Evolutionary conservation across 2,113 vertebrate species (phyloP), one percentile per base, ranked within the genome.

Genomic region (Benitochromis conjunctus): DNA sequence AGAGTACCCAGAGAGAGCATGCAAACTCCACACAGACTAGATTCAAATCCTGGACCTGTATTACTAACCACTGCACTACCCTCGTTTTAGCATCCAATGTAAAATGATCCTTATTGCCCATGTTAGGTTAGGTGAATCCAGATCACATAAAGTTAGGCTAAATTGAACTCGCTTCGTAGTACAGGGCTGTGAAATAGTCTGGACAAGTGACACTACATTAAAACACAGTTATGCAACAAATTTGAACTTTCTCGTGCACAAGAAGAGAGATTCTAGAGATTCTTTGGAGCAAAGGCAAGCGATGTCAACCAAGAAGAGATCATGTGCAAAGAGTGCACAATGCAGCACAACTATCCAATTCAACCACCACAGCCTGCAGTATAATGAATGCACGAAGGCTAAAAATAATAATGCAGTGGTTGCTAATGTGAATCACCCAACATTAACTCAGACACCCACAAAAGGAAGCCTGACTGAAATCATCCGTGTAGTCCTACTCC

Each of bases 1-100:
- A 64, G 60, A 36, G 31, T 64, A n/a, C 60, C 58, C 31, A 0
- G 18, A 0, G n/a, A 66, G 62, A 66, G 12, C 34, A 24, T 66
- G 0, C n/a, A 16, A 24, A 24, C 36, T 43, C n/a, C 4, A 69
- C 14, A 18, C 64, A 69, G 64, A 69, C 64, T 24, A 43, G 64
- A 69, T 69, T 69, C n/a, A 69, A 69, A 69, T 43, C 36, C 38
- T 24, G 4, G 64, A 69, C 0, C 64, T 69, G n/a, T 5, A 0
- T 5, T 64, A 64, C n/a, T 31, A 64, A 69, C 64, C 36, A 43
- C 62, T 5, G 62, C n/a, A n/a, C 62, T 24, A 43, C 36, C 18
- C n/a, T 69, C 19, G 0, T 41, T 21, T 43, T 69, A 69, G 36
- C 62, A 41, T 14, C 2, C 36, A 24, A 2, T 69, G 62, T 1